Base-by-base conservation (phyloP, 53 echinoderm and acorn worm species). In the Paelopatides confundens region DNA sequence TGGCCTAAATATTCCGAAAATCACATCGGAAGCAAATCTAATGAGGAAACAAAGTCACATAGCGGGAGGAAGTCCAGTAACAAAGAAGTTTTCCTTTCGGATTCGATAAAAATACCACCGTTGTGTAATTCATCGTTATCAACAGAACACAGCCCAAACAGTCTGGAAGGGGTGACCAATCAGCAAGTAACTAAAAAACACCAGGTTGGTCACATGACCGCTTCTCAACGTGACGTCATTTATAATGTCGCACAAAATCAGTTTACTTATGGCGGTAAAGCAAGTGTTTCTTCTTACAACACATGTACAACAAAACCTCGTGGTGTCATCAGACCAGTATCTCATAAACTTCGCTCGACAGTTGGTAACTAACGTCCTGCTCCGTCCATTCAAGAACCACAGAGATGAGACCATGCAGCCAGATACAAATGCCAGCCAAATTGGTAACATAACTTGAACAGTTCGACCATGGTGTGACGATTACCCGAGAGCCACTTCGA, bases 241-340 rank as follows among this genome's bases (percentile, higher is more conserved):
- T 67, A 67, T 67, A 31, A 67, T 5, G 32, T 12, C 10, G 26
- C 54, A 35, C 31, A 30, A 8, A 34, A 48, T 12, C 79, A 50
- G 52, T 83, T 33, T 13, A 83, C 84, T 6, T 83, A 83, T 46
- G 84, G 84, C 32, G 48, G 32, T 4, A 53, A 35, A 32, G 51
- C 33, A 18, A 24, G 21, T 5, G 29, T 31, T 31, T 53, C 79
- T 23, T 79, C 79, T 14, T 47, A n/a, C 31, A 79, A 79, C 6
- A 26, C 3, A 11, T 21, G 15, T 15, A 46, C 26, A n/a, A 32
- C 50, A 5, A 79, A 51, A 53, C 79, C 79, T 1, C 50, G 79
- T 30, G 79, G 79, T 30, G 46, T 79, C 79, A 79, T 79, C 8
- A 28, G 79, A 54, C 79, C 79, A 6, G 50, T 79, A 9, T 53